Base-by-base conservation (phyloP, 1,140 invertebrate species). In the Chionoecetes opilio region DNA sequence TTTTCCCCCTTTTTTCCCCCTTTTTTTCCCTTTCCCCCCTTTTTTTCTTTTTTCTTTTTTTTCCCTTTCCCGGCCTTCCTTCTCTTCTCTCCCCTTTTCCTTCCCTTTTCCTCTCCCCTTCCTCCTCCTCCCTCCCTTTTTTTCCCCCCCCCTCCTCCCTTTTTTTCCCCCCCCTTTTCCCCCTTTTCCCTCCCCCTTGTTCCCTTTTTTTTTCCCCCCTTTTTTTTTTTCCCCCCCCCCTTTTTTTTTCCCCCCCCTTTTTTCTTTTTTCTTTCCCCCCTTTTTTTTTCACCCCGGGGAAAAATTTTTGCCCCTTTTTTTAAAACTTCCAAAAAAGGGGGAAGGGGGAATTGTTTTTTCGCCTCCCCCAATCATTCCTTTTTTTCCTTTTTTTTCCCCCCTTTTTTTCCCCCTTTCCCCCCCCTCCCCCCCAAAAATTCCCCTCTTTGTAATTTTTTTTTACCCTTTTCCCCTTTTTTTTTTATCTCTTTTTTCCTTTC, bases 401-500 rank as follows among this genome's bases (percentile, higher is more conserved):
- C n/a, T n/a, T n/a, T n/a, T n/a, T n/a, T n/a, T n/a, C n/a, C n/a
- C n/a, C n/a, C n/a, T n/a, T n/a, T n/a, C n/a, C n/a, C n/a, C n/a
- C n/a, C n/a, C n/a, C n/a, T n/a, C n/a, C n/a, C n/a, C n/a, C n/a
- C n/a, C n/a, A n/a, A n/a, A n/a, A n/a, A n/a, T n/a, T n/a, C n/a
- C n/a, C n/a, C n/a, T n/a, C n/a, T n/a, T n/a, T n/a, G n/a, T n/a
- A 8, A 5, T 29, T 26, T 85, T 29, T 85, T 34, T 85, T 85
- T 34, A 3, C 32, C 26, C 32, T 85, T 34, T 85, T 26, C 82
- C n/a, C 26, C n/a, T 34, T 85, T 87, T 87, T 26, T 38, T 38
- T 87, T 86, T 29, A 38, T 38, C 85, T 31, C 34, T 34, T 85
- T 31, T 38, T 87, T 87, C 85, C n/a, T 87, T 32, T 87, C 6